Evolutionary conservation across 2,797 vertebrate species (phyloP).

Genomic region (Echiichthys vipera): DNA sequence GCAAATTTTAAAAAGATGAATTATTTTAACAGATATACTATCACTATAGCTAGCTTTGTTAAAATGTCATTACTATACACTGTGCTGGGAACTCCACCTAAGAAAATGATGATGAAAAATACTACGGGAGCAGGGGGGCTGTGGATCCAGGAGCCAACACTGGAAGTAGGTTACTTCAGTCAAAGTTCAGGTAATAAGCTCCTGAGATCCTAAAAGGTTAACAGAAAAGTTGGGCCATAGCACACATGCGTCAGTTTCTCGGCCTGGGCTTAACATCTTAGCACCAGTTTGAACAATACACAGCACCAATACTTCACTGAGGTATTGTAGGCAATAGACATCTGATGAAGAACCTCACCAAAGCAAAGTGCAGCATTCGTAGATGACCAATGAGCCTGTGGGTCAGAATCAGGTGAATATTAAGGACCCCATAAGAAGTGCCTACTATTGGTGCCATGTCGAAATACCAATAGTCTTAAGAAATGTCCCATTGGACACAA

Average conservation of each 20-base stretch:
- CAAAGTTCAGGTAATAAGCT: background rate
- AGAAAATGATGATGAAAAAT: background rate
- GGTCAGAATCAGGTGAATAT: background rate
- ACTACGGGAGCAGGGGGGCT: background rate
- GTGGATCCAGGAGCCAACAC: background rate
- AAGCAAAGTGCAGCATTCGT: background rate
- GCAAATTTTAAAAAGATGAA: no score
- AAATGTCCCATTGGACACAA: no score
- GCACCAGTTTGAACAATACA: background rate
- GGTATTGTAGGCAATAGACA: background rate
- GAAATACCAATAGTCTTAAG: no score
- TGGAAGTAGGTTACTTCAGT: no score
- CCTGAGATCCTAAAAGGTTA: background rate
- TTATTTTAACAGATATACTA: background rate
- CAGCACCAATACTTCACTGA: background rate
- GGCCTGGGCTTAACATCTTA: background rate
- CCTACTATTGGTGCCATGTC: no score
- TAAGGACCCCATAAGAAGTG: background rate
- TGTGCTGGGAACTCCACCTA: background rate
- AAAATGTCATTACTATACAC: background rate
- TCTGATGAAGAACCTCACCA: background rate
- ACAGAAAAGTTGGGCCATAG: background rate
- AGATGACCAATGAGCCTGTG: background rate
- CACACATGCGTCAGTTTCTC: background rate
- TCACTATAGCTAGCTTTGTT: background rate